These are phyloP conservation scores for Apostichopus japonicus DNA, from an alignment of 35 echinoderm and acorn worm species.

Conservation along the genomic window DNA sequence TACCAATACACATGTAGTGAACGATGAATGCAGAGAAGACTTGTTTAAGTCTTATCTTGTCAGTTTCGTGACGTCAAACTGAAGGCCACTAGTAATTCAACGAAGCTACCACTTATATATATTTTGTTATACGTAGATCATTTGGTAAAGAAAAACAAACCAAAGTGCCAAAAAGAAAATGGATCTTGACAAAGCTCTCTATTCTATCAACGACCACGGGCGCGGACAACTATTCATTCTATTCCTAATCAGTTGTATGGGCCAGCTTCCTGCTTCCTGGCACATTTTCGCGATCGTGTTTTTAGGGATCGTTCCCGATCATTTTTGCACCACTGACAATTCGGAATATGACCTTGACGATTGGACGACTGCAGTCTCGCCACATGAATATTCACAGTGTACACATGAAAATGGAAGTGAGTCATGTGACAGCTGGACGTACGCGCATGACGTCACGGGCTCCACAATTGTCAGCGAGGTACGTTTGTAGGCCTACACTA, in stretches of 20 bases:
- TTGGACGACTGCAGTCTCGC: neutral
- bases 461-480: conserved; percentile 45
- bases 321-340: neutral
- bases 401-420: neutral
- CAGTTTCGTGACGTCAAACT: no score
- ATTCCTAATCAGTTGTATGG: neutral
- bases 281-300: conserved; percentile 39
- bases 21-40: no score
- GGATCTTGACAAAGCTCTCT: neutral
- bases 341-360: neutral
- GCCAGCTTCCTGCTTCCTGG: conserved; percentile 42
- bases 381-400: neutral
- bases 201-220: neutral
- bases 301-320: conserved; percentile 5
- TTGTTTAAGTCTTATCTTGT: no score
- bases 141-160: no score
- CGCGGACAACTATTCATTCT: conserved; percentile 11
- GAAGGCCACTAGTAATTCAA: no score
- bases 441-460: neutral
- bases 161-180: neutral
- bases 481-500: neutral
- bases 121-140: no score
- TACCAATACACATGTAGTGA: no score
- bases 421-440: conserved; percentile 5
- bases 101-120: no score